Base-by-base conservation (phyloP, 1,140 invertebrate species). In the Penaeus vannamei region DNA sequence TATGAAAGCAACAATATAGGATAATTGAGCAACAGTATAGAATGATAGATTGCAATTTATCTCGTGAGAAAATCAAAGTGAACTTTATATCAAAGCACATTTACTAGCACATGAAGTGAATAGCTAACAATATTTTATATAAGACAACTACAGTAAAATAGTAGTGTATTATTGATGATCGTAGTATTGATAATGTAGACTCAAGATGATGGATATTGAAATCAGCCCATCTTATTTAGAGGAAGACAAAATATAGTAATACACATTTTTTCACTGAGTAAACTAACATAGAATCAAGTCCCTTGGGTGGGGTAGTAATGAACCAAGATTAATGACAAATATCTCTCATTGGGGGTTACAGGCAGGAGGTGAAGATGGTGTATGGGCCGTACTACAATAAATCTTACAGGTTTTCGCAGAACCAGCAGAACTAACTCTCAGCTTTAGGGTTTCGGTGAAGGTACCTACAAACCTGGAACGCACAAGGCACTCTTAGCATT, bases 361-460 rank as follows among this genome's bases (percentile, higher is more conserved):
- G 91, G 77, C 91, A 90, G 77, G 91, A 91, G 88, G 85, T 87
- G 82, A 91, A 90, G 91, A 86, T 91, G 84, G 91, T 91, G 84
- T 91, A 91, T 87, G 91, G 91, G 61, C 87, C 89, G 32, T 91
- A 90, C 89, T 91, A 91, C 91, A 89, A 90, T 85, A 91, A 87
- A 66, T 88, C 86, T 87, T 91, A 91, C 91, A 91, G 89, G 82
- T 91, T 90, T 85, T 62, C 72, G 32, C 87, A 89, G 86, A 79
- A 23, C 77, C 81, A 89, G 82, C 87, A 89, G 87, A 89, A 89
- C 69, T 89, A 89, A 89, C 69, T 84, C 69, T 84, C 79, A 26
- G 82, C 61, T 26, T 64, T 22, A 61, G 60, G 83, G 69, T 60
- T 66, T 60, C 84, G 87, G 82, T 72, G 36, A 53, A 53, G 53